Evolutionary conservation across 1,140 invertebrate species (phyloP).

Genomic region (Eulimnadia texana): DNA sequence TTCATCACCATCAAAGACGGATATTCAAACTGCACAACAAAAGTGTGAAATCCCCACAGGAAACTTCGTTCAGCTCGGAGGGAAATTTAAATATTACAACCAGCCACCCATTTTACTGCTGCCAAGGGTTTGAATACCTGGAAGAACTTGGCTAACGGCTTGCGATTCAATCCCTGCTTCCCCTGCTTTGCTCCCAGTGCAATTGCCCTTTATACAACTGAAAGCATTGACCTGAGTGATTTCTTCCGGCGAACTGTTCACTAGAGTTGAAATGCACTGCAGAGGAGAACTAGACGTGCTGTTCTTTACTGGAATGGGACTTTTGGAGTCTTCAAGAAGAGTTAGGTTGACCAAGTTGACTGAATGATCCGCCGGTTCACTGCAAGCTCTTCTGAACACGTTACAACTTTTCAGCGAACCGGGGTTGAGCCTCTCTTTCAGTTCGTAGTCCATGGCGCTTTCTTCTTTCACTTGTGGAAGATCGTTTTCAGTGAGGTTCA

Average conservation of each 20-base stretch:
- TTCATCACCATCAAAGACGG: too few relatives aligned
- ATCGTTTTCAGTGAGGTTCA: constrained; percentile 11
- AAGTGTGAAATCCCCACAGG: background rate
- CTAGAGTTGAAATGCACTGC: background rate
- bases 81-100: background rate
- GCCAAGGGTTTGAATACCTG: background rate
- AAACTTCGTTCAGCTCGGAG: background rate
- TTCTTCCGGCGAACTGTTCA: background rate
- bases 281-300: background rate
- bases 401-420: background rate
- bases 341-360: too few relatives aligned
- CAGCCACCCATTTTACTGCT: background rate
- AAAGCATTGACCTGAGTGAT: background rate
- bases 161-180: background rate
- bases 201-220: background rate
- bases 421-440: background rate
- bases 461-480: constrained; percentile 12
- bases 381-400: background rate
- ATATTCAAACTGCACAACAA: too few relatives aligned
- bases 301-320: background rate
- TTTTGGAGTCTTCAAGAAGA: too few relatives aligned
- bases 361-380: too few relatives aligned
- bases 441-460: constrained; percentile 8
- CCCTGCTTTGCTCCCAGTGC: too few relatives aligned
- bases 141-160: background rate